Percentiles rank a stretch among this genome's conserved stretches.
phyloP scores from a whole-genome alignment of 2,888 invertebrate species.

The Blomia tropicalis region DNA sequence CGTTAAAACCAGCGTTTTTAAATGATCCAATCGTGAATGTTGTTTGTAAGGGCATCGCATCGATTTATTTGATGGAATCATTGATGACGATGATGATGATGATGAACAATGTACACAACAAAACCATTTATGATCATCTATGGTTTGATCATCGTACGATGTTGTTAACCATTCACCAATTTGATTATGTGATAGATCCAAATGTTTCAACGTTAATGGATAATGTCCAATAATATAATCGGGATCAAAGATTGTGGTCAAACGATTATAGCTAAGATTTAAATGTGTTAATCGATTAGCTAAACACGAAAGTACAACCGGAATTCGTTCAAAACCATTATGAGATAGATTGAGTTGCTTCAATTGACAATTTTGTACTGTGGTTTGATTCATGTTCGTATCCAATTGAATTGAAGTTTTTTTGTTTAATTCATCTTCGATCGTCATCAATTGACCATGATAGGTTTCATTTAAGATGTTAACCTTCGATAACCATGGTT shows the following conservation, averaged over 20 bases:
- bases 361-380: slow-evolving; percentile 43
- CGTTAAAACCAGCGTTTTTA: slow-evolving; percentile 64
- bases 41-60: slow-evolving; percentile 54
- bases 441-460: background rate
- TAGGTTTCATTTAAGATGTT: background rate
- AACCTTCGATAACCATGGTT: background rate
- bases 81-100: background rate
- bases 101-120: background rate
- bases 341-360: slow-evolving; percentile 68
- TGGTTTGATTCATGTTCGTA: background rate
- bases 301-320: slow-evolving; percentile 70
- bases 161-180: slow-evolving; percentile 76
- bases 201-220: slow-evolving; percentile 68
- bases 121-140: background rate
- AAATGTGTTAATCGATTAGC: slow-evolving; percentile 69
- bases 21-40: slow-evolving; percentile 61
- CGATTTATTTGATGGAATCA: background rate
- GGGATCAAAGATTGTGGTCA: slow-evolving; percentile 2
- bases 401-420: background rate
- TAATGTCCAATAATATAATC: slow-evolving; percentile 34
- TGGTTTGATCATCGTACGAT: background rate
- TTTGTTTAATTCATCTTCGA: background rate
- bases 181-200: slow-evolving; percentile 82
- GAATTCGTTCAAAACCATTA: slow-evolving; percentile 73
- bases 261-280: slow-evolving; percentile 68